phyloP scores from a whole-genome alignment of 1,140 invertebrate genomes.

The Myzus persicae region DNA sequence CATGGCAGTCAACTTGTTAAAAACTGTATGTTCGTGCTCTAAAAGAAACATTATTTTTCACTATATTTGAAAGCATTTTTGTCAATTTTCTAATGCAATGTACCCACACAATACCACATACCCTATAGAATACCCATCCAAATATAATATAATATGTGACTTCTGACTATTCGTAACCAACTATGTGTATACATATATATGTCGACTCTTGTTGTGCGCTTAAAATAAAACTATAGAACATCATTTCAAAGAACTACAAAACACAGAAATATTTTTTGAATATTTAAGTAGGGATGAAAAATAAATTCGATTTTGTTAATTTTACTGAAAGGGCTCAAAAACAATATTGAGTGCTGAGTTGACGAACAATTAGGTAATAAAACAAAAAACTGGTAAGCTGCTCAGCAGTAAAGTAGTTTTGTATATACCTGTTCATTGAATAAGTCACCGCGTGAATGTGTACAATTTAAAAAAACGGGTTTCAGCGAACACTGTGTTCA shows the following conservation, averaged over 20 bases:
- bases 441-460: background rate
- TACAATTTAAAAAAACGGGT: background rate
- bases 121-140: background rate
- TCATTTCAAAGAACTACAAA: background rate
- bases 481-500: background rate
- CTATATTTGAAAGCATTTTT: background rate
- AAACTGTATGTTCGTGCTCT: background rate
- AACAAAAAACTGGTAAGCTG: background rate
- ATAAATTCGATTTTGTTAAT: background rate
- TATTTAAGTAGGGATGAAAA: background rate
- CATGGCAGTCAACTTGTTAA: background rate
- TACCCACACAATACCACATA: background rate
- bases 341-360: background rate
- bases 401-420: background rate
- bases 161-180: background rate
- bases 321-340: background rate
- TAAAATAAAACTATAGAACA: background rate
- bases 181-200: too few relatives aligned
- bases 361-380: background rate
- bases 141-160: background rate
- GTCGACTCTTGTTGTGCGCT: background rate
- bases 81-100: background rate
- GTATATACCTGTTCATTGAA: background rate
- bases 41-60: conserved; percentile 24
- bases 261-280: background rate